These are phyloP conservation scores for Hydroisotoma schaefferi DNA, from an alignment of 2,888 invertebrate species.

Conservation along the genomic window DNA sequence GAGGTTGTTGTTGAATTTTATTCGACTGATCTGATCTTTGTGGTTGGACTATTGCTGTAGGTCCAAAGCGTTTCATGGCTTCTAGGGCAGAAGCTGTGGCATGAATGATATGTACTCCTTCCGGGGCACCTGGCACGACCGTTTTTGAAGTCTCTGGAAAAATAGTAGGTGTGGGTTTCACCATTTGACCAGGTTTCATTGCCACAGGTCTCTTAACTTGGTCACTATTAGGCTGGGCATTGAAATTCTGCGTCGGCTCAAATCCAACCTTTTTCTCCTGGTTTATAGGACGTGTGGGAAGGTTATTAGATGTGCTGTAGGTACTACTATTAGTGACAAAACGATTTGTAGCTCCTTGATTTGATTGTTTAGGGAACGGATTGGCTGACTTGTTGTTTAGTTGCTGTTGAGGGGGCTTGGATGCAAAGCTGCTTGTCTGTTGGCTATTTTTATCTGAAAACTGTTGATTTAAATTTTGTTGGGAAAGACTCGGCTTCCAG, in stretches of 20 bases:
- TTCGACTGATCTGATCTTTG: constrained; percentile 13
- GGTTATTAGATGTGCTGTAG: constrained; percentile 10
- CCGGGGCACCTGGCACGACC: constrained; percentile 12
- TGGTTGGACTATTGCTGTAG: constrained; percentile 17
- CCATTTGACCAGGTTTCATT: neutral
- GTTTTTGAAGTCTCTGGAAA: neutral
- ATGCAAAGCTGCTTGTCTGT: neutral
- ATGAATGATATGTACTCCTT: constrained; percentile 48
- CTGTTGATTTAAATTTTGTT: constrained; percentile 2
- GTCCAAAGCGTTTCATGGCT: constrained; percentile 40
- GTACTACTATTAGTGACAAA: constrained; percentile 6
- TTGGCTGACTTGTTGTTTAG: no score
- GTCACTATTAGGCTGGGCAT: no score
- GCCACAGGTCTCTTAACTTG: constrained; percentile 1
- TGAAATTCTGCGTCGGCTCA: neutral
- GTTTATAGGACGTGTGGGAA: neutral
- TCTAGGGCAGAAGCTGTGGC: constrained; percentile 47
- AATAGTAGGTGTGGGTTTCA: neutral
- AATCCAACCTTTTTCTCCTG: neutral
- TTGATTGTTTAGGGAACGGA: neutral
- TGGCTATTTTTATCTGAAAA: no score
- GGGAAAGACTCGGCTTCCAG: constrained; percentile 22
- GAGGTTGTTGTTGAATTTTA: constrained; percentile 20
- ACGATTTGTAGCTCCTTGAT: neutral
- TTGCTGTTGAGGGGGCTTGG: neutral